Percentiles rank a stretch among this genome's conserved stretches.
phyloP scores from a whole-genome alignment of 1,140 invertebrate genomes.

The Bombus pyrosoma region DNA sequence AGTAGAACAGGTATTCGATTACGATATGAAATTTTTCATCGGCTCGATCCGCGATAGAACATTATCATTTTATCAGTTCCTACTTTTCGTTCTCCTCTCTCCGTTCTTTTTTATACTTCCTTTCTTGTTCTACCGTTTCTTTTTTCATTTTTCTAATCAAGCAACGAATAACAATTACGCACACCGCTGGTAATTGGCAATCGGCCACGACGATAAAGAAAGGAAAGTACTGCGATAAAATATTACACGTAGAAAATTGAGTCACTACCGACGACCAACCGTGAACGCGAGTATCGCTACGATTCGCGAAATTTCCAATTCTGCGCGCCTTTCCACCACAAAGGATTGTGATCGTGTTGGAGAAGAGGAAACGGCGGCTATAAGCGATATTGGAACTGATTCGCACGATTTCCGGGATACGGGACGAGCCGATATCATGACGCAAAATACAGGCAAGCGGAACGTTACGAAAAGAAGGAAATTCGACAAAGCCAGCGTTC shows the following conservation, averaged over 20 bases:
- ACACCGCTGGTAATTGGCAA: background rate
- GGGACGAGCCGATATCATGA: background rate
- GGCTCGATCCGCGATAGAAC: background rate
- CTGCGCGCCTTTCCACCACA: background rate
- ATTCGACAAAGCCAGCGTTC: background rate
- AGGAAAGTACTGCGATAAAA: conserved; percentile 12
- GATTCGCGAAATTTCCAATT: conserved; percentile 51
- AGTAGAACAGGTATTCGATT: background rate
- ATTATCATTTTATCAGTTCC: background rate
- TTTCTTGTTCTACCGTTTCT: no score
- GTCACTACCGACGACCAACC: background rate
- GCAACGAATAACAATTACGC: conserved; percentile 26
- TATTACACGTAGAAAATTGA: conserved; percentile 25
- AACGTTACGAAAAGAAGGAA: conserved; percentile 1
- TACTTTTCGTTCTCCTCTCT: background rate
- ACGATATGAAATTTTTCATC: conserved; percentile 1
- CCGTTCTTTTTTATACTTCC: no score
- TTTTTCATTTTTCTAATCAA: background rate
- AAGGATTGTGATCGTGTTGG: background rate
- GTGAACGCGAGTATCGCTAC: conserved; percentile 20
- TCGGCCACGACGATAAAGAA: background rate
- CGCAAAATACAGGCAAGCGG: background rate
- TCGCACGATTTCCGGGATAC: background rate
- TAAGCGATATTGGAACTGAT: background rate
- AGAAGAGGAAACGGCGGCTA: background rate